phyloP scores from a whole-genome alignment of 92 coral and sea anemone species.

The Plumapathes pennacea region DNA sequence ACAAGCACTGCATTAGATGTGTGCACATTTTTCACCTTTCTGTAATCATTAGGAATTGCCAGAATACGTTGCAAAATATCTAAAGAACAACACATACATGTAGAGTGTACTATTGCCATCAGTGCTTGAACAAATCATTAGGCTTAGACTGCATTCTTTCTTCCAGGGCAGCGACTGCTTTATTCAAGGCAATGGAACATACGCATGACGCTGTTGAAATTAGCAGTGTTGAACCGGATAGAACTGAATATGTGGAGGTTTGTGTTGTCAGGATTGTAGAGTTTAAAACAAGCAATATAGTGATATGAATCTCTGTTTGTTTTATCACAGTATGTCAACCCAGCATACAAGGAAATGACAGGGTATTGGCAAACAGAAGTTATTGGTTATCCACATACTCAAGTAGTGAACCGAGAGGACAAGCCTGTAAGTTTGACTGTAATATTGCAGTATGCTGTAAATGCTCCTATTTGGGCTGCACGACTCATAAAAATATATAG shows the following conservation, averaged over 20 bases:
- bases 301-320: not conserved
- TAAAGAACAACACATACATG: too few relatives aligned
- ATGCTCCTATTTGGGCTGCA: too few relatives aligned
- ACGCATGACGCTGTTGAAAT: conserved; percentile 94
- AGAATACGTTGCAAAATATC: too few relatives aligned
- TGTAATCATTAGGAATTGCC: too few relatives aligned
- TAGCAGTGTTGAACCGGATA: conserved; percentile 81
- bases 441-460: too few relatives aligned
- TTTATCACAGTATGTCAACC: conserved; percentile 81
- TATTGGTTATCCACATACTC: conserved; percentile 72
- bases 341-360: conserved; percentile 85
- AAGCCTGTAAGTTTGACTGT: conserved; percentile 70
- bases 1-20: too few relatives aligned
- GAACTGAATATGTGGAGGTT: conserved; percentile 82
- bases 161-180: conserved; percentile 86
- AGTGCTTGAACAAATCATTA: too few relatives aligned
- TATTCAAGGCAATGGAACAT: conserved; percentile 89
- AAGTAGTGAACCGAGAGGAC: conserved; percentile 58
- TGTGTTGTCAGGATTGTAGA: not conserved
- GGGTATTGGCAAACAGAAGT: conserved; percentile 80
- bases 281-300: not conserved
- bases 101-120: too few relatives aligned
- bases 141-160: too few relatives aligned
- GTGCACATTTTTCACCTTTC: too few relatives aligned
- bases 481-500: too few relatives aligned